Percentiles rank a stretch among this genome's conserved stretches.
Conservation (phyloP, 2,113 vertebrate species). For the Gymnarchus niloticus region DNA sequence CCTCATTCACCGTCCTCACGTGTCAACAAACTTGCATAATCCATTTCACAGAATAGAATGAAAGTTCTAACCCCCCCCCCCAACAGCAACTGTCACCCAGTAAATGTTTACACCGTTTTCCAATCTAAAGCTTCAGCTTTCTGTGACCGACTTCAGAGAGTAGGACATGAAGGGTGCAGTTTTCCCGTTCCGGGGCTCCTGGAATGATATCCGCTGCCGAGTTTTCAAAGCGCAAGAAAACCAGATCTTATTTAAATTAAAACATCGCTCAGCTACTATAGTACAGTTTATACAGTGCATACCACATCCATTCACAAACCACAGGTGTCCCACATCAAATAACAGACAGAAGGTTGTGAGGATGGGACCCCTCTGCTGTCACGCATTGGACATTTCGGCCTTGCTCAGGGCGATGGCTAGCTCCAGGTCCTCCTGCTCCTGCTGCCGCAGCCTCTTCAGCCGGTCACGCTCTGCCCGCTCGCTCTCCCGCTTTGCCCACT, state of each 20-base stretch:
- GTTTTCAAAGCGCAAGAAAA: not conserved
- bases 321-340: too few species aligned
- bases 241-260: conserved; percentile 17
- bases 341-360: not conserved
- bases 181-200: not conserved
- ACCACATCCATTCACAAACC: conserved; percentile 35
- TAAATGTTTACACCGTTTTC: not conserved
- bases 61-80: not conserved
- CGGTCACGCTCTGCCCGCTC: conserved; percentile 88
- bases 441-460: conserved; percentile 79
- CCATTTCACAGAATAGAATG: not conserved
- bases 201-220: not conserved
- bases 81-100: not conserved
- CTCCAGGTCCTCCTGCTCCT: conserved; percentile 97
- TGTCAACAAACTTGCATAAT: conserved; percentile 1
- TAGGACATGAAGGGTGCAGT: not conserved
- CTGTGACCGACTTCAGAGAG: not conserved
- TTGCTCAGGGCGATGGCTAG: conserved; percentile 96
- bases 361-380: conserved; percentile 39
- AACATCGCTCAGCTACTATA: conserved; percentile 25
- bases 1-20: not conserved
- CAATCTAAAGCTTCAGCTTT: not conserved
- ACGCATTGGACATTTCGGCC: conserved; percentile 89
- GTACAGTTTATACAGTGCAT: conserved; percentile 47
- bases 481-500: conserved; percentile 95